phyloP scores from a whole-genome alignment of 2,888 invertebrate genomes.

The Luperina nickerlii region DNA sequence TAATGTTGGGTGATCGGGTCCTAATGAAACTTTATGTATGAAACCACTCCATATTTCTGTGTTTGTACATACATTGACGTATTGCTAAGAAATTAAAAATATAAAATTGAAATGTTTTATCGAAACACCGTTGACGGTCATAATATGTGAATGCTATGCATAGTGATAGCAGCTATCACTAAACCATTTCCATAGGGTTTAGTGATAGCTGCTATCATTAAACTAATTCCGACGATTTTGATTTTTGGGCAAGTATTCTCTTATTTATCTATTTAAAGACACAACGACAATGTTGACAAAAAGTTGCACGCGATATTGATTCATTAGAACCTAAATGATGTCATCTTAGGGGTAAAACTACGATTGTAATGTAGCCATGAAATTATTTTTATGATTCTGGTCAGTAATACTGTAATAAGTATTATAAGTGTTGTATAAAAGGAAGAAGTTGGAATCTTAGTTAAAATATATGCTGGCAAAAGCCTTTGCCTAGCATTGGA shows the following conservation, averaged over 20 bases:
- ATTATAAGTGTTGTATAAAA: too few relatives aligned
- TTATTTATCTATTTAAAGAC: conserved; percentile 3
- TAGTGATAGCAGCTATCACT: neutral
- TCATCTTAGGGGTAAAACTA: conserved; percentile 61
- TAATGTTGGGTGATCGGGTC: neutral
- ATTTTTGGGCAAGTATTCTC: neutral
- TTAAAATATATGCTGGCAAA: neutral
- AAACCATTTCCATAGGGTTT: too few relatives aligned
- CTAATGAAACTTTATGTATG: neutral
- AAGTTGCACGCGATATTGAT: conserved; percentile 60
- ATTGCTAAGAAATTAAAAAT: neutral
- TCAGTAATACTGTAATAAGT: too few relatives aligned
- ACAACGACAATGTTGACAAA: conserved; percentile 4
- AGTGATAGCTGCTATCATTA: conserved; percentile 16
- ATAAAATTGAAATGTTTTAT: neutral
- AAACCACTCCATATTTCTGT: neutral
- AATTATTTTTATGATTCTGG: neutral
- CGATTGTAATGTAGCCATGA: conserved; percentile 45
- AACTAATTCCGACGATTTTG: neutral
- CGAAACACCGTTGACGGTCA: neutral
- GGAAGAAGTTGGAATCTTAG: neutral
- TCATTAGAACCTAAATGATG: conserved; percentile 65
- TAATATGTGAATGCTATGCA: neutral
- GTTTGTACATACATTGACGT: too few relatives aligned
- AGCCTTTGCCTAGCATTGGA: neutral